These are phyloP conservation scores for Eulemur rufifrons DNA, from an alignment of 2,113 vertebrate species.

Conservation along the genomic window DNA sequence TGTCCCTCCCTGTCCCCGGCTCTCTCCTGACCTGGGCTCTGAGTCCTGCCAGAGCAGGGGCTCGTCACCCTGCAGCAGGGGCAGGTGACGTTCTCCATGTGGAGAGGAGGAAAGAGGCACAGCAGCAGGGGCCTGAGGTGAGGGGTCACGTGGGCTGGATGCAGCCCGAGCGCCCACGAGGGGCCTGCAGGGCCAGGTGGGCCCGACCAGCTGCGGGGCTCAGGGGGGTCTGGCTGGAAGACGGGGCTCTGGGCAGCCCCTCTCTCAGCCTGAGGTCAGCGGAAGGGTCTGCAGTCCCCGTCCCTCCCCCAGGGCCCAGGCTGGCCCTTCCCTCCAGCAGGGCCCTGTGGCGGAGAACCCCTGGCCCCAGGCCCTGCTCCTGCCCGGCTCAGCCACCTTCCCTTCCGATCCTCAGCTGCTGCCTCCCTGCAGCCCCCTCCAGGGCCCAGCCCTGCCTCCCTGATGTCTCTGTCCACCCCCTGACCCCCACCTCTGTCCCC, in stretches of 20 bases:
- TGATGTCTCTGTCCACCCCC: too few relatives aligned
- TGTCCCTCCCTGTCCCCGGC: background rate
- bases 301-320: accelerated
- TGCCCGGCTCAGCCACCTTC: background rate
- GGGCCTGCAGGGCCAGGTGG: background rate
- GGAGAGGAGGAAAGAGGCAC: background rate
- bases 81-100: accelerated
- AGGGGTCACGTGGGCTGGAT: accelerated
- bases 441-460: background rate
- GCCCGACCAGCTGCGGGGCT: accelerated
- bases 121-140: background rate
- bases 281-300: accelerated
- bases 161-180: slow-evolving; percentile 45
- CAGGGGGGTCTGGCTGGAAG: accelerated
- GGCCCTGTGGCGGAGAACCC: background rate
- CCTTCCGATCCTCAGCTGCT: background rate
- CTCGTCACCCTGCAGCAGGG: background rate
- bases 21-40: background rate
- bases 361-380: background rate
- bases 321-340: background rate
- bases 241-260: accelerated
- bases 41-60: background rate
- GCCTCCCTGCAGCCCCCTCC: background rate
- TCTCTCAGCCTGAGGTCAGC: background rate
- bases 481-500: too few relatives aligned